Evolutionary conservation across 2,797 vertebrate species (phyloP), one percentile per base, ranked within the genome.

Genomic region (Zalophus californianus): DNA sequence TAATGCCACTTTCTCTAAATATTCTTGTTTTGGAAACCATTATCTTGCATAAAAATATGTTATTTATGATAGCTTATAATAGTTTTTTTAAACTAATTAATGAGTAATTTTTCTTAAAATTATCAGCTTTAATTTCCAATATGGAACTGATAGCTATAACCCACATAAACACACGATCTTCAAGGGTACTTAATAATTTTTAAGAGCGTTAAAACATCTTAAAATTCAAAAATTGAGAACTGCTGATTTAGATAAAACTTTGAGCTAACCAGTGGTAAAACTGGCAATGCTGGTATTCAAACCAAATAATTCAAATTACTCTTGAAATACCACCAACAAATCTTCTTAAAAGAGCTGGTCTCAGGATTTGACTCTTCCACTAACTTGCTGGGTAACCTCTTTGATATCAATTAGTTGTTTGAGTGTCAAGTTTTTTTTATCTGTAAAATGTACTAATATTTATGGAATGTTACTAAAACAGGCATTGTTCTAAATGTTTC

Each of bases 41-140:
- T 83, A 66, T 82, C 88, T 97, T 89, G 44, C 72, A 72, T 92
- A 56, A 72, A 85, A 86, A 92, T 80, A 73, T 72, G 66, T 82
- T 95, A 80, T 44, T 93, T 84, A 85, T 64, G 3, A 64, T 70
- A 72, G 14, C 5, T 82, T 89, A 2, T 56, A 88, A 62, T 86
- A 23, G 11, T 5, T 70, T 78, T 91, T 20, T 16, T 88, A 32
- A 35, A 77, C 73, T 14, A 90, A 84, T 96, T 85, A 90, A 80
- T 80, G 56, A 85, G 72, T 79, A 68, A 90, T 11, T 68, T 91
- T 68, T 92, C 38, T 93, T 79, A 73, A 90, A 25, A 62, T 62
- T 79, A 15, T 64, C 32, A 80, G 48, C 35, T 91, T 87, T 88
- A 52, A 66, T 44, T 90, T 91, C 32, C 87, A 79, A 68, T 68